Percentiles rank a stretch among this genome's conserved stretches.
Evolutionary conservation across 2,113 vertebrate species (phyloP).

Genomic region (Proterorhinus semilunaris): DNA sequence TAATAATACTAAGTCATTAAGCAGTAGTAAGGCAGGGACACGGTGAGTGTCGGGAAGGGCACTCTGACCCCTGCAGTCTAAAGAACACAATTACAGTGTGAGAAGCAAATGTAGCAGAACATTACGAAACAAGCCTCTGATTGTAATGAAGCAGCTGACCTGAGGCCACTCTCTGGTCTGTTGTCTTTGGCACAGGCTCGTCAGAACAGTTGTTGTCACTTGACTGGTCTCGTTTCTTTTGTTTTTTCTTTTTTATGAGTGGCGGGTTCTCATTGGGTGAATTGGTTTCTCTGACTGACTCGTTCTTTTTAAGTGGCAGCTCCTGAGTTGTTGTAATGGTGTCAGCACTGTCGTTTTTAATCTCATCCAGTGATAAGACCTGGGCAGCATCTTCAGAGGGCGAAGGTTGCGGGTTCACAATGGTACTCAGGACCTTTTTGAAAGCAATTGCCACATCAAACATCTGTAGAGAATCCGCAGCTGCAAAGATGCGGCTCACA

Average conservation of each 20-base stretch:
- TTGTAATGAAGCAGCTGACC: neutral
- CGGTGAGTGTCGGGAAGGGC: no score
- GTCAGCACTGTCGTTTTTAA: neutral
- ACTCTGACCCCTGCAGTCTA: no score
- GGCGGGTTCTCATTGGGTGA: neutral
- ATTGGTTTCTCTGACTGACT: neutral
- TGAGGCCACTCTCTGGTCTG: neutral
- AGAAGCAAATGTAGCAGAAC: no score
- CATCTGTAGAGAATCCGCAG: conserved; percentile 90
- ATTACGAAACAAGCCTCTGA: no score
- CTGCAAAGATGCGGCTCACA: conserved; percentile 79
- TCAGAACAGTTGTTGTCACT: neutral
- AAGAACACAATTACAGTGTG: no score
- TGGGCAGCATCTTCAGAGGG: neutral
- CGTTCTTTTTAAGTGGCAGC: neutral
- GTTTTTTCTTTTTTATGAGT: neutral
- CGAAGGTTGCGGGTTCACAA: conserved; percentile 65
- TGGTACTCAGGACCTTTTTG: conserved; percentile 81
- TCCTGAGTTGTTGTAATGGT: neutral
- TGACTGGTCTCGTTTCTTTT: neutral
- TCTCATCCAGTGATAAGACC: neutral
- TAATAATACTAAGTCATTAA: no score
- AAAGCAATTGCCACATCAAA: conserved; percentile 88
- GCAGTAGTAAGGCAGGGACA: no score
- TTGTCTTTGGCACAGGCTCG: neutral